A percentile compares a stretch with the other conserved stretches of the same genome.
Evolutionary conservation across 2,797 vertebrate species (phyloP).

Genomic region (Decapterus maruadsi): DNA sequence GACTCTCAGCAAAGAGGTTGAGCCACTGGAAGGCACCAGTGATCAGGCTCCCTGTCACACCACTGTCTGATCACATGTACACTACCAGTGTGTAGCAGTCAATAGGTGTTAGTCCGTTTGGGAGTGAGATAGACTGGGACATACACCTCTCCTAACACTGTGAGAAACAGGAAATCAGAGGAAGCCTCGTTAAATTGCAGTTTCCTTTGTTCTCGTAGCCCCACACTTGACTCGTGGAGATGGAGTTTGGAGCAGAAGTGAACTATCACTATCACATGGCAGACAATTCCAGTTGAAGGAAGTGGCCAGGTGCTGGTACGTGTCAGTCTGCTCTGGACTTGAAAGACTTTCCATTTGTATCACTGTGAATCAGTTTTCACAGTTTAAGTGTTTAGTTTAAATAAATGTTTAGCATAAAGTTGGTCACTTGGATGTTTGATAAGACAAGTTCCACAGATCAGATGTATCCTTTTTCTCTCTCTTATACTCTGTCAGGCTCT

Average conservation of each 20-base stretch:
- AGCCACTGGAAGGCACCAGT: neutral
- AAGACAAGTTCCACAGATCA: too few relatives aligned
- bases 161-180: constrained; percentile 23
- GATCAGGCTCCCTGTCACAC: constrained; percentile 2
- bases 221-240: constrained; percentile 11
- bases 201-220: constrained; percentile 44
- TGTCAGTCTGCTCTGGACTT: constrained; percentile 2
- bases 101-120: neutral
- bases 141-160: constrained; percentile 17
- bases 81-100: neutral
- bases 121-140: neutral
- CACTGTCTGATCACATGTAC: neutral
- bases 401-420: neutral
- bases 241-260: neutral
- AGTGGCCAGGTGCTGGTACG: constrained; percentile 12
- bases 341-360: neutral
- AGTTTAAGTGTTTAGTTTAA: neutral
- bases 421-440: too few relatives aligned
- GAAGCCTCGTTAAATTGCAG: constrained; percentile 13
- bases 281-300: constrained; percentile 33
- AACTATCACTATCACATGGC: neutral
- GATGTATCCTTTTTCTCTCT: neutral
- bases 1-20: neutral
- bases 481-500: neutral
- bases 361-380: neutral